These are phyloP conservation scores for Apaloderma vittatum DNA, from an alignment of 2,113 vertebrate species.

Conservation along the genomic window DNA sequence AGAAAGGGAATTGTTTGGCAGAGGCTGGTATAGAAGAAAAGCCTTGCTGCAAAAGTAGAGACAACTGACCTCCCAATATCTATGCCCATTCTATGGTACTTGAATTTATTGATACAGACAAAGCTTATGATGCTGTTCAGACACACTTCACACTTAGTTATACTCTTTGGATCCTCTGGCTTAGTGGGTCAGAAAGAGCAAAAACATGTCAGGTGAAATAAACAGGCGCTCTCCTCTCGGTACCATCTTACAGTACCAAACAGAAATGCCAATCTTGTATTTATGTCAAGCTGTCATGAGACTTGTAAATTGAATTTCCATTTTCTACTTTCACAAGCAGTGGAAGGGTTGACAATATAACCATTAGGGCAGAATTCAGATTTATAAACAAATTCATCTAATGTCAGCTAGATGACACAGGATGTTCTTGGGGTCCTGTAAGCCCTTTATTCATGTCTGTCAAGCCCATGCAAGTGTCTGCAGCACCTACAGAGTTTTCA, in stretches of 20 bases:
- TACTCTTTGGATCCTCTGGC: background rate
- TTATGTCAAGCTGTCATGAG: background rate
- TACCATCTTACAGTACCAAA: background rate
- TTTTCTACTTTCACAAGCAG: background rate
- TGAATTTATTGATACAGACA: background rate
- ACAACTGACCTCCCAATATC: background rate
- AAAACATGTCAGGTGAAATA: background rate
- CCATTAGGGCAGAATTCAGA: background rate
- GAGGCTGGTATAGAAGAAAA: background rate
- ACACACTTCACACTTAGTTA: background rate
- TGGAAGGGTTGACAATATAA: background rate
- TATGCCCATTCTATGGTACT: background rate
- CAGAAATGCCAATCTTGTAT: background rate
- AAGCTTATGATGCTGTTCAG: background rate
- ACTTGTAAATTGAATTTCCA: background rate
- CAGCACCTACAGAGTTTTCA: background rate
- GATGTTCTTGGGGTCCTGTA: background rate
- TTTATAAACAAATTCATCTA: background rate
- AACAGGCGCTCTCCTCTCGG: accelerated
- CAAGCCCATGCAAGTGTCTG: background rate
- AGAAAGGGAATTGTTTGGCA: background rate
- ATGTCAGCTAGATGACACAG: background rate
- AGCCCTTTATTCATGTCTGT: background rate
- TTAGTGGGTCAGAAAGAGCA: background rate
- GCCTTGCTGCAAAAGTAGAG: background rate